Percentiles rank a stretch among this genome's conserved stretches.
Conservation (phyloP, 2,888 invertebrate species). For the Hemicrepidius hirtus region DNA sequence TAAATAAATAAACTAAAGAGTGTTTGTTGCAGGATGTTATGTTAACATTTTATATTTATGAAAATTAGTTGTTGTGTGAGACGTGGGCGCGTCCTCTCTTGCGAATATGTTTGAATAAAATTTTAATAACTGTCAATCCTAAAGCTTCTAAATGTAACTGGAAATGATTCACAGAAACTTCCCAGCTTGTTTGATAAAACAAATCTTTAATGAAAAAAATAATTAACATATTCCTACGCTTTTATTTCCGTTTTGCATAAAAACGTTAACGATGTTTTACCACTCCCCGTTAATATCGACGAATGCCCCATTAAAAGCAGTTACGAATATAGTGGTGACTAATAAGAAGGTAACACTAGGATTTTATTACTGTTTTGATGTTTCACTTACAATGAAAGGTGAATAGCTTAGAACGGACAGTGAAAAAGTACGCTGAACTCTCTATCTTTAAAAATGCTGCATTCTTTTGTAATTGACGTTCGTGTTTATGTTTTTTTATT, state of each 20-base stretch:
- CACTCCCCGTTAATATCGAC: conserved; percentile 14
- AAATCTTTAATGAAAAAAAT: not conserved
- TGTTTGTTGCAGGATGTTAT: too few relatives aligned
- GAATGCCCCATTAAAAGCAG: not conserved
- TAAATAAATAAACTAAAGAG: too few relatives aligned
- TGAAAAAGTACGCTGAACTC: conserved; percentile 32
- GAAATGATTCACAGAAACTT: not conserved
- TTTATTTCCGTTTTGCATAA: conserved; percentile 6
- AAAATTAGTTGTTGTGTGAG: too few relatives aligned
- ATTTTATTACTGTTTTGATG: conserved; percentile 19
- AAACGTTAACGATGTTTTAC: conserved; percentile 3
- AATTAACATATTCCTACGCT: not conserved
- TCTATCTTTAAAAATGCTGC: conserved; percentile 11
- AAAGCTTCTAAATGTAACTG: not conserved
- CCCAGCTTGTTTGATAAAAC: not conserved
- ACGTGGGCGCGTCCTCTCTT: too few relatives aligned
- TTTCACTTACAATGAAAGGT: conserved; percentile 16
- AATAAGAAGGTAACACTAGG: conserved; percentile 8
- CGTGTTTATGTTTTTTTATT: conserved; percentile 19
- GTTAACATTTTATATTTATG: too few relatives aligned
- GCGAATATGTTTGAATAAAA: too few relatives aligned
- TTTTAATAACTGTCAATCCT: not conserved
- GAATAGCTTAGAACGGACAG: conserved; percentile 16
- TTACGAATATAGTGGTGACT: conserved; percentile 12
- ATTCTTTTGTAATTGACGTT: conserved; percentile 28